A percentile compares a stretch with the other conserved stretches of the same genome.
phyloP scores from a whole-genome alignment of 1,140 invertebrate species.

The Camponotus pennsylvanicus region DNA sequence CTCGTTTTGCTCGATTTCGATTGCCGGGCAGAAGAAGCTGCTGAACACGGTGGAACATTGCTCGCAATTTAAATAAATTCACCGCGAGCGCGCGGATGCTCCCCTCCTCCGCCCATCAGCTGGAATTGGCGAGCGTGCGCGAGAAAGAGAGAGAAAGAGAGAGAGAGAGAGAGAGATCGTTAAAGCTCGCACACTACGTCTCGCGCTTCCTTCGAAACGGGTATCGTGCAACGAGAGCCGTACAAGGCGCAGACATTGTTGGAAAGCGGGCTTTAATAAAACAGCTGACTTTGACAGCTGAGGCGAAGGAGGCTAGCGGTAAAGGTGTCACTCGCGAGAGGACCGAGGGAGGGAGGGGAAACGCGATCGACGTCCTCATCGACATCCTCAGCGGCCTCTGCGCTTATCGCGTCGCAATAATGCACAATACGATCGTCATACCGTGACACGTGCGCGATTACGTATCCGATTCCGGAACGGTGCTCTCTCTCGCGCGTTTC shows the following conservation, averaged over 20 bases:
- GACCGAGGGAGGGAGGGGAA: neutral
- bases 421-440: conserved; percentile 18
- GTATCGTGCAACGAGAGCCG: conserved; percentile 7
- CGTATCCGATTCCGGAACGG: conserved; percentile 20
- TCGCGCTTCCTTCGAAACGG: conserved; percentile 1
- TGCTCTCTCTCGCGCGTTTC: conserved; percentile 26
- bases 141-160: conserved; percentile 19
- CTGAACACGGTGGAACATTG: conserved; percentile 85
- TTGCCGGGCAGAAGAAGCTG: conserved; percentile 82
- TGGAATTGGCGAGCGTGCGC: conserved; percentile 3
- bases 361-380: conserved; percentile 6
- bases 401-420: conserved; percentile 19
- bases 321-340: neutral
- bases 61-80: conserved; percentile 86
- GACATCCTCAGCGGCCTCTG: neutral
- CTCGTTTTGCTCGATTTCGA: conserved; percentile 82
- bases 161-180: conserved; percentile 14
- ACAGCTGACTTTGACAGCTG: too few species aligned
- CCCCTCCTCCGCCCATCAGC: conserved; percentile 3
- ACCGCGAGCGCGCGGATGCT: conserved; percentile 65
- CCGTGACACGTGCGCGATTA: conserved; percentile 18
- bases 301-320: neutral
- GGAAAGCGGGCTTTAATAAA: too few species aligned
- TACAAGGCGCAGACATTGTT: neutral
- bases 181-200: conserved; percentile 25